A percentile compares a stretch with the other conserved stretches of the same genome.
Conservation (phyloP, 2,888 invertebrate species). For the Nysson spinosus region DNA sequence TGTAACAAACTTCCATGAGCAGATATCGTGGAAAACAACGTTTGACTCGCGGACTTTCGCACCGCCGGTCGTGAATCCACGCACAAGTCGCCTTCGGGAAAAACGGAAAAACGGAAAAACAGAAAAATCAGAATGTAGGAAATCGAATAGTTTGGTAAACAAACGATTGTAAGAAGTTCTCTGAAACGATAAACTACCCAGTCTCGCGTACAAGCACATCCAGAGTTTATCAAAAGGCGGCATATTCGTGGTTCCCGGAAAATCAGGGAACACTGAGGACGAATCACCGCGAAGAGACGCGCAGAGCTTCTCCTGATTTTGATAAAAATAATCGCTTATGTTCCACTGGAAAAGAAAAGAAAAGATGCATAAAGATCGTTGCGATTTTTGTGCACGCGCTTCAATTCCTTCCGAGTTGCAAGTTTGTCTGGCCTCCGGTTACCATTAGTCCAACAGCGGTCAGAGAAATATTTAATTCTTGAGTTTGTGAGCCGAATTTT, state of each 20-base stretch:
- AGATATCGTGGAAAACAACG: conserved; percentile 97
- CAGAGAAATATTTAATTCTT: conserved; percentile 97
- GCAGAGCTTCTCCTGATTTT: conserved; percentile 92
- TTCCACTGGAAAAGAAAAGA: conserved; percentile 88
- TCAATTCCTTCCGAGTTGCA: no score
- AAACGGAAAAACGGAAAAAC: neutral
- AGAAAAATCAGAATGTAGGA: conserved; percentile 36
- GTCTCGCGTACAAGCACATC: conserved; percentile 95
- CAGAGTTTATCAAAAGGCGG: conserved; percentile 95
- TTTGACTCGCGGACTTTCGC: conserved; percentile 97
- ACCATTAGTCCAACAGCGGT: conserved; percentile 98
- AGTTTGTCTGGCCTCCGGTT: conserved; percentile 54
- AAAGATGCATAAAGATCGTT: neutral
- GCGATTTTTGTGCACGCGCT: no score
- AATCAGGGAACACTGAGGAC: conserved; percentile 87
- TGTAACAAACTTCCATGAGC: conserved; percentile 95
- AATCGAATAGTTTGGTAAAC: no score
- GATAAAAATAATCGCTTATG: conserved; percentile 97
- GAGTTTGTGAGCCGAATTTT: conserved; percentile 96
- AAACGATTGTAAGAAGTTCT: no score
- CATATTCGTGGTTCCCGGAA: conserved; percentile 89
- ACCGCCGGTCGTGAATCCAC: conserved; percentile 97
- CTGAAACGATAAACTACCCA: conserved; percentile 79
- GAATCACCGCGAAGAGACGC: conserved; percentile 85
- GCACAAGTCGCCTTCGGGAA: conserved; percentile 87